Evolutionary conservation across 2,113 vertebrate genomes (phyloP), one percentile per base, ranked within the genome.

Genomic region (Procapra przewalskii): DNA sequence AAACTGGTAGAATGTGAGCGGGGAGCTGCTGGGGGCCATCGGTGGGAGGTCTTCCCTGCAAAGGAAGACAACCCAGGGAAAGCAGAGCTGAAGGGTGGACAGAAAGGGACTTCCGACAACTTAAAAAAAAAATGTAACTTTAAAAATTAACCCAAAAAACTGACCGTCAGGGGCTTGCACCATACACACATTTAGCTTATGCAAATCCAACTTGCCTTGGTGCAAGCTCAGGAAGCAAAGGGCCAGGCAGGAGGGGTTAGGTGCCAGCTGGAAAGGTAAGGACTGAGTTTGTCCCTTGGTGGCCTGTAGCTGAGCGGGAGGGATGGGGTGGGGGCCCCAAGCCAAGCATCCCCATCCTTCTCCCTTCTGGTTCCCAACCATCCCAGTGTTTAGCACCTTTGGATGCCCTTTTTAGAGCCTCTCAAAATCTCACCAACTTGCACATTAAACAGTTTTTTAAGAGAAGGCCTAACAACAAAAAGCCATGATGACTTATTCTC

Each of bases 1-100:
- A 82, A 45, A 36, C 86, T 36, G 82, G n/a, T 52, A 81, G 88
- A 75, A 75, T 48, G 93, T 48, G 93, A 97, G 90, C 57, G 3
- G 16, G 43, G 23, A 43, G 95, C 71, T 92, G 95, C 83, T 13
- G 85, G 92, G 60, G 45, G 60, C 67, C 80, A 67, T 77, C 79
- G 5, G 77, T 54, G 40, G 96, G 94, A 60, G 90, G 79, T 27
- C 87, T 60, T 2, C 59, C 79, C 80, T 59, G 62, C 45, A 29
- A 60, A 90, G 50, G 84, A 82, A 77, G 64, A 57, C 60, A 40
- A 33, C 23, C 82, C 77, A 23, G 5, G 50, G 67, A 55, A 45
- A 45, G 89, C 64, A 17, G 29, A 48, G 80, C n/a, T 21, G 50
- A 79, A 45, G 79, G 57, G n/a, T 52, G 29, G 79, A 52, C n/a